Percentiles rank a stretch among this genome's conserved stretches.
Evolutionary conservation across 2,797 vertebrate species (phyloP).

Genomic region (Clarias laeviceps): DNA sequence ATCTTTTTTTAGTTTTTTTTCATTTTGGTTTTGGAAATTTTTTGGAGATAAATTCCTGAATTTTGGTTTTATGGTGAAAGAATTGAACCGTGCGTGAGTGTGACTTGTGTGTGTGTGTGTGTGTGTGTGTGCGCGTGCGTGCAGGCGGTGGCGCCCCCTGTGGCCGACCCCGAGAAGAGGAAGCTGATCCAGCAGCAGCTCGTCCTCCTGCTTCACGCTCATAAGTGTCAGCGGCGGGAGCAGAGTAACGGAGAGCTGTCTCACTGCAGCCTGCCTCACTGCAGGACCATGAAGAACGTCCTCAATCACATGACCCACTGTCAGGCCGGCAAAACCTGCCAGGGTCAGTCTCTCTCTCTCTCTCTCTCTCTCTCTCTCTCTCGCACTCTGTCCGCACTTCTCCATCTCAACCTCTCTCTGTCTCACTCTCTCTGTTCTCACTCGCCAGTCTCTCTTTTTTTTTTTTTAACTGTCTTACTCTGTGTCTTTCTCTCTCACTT

Average conservation of each 20-base stretch:
- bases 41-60: too few species aligned
- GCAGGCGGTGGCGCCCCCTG: constrained; percentile 83
- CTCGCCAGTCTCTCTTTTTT: too few species aligned
- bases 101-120: constrained; percentile 50
- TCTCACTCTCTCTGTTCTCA: too few species aligned
- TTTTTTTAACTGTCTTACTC: neutral
- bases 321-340: constrained; percentile 95
- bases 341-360: constrained; percentile 75
- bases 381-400: neutral
- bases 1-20: too few species aligned
- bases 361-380: neutral
- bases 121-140: constrained; percentile 76
- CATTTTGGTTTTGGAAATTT: too few species aligned
- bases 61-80: too few species aligned
- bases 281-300: constrained; percentile 99
- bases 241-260: constrained; percentile 86
- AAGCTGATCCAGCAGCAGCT: constrained; percentile 89
- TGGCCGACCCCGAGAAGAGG: constrained; percentile 86
- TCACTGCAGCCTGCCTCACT: constrained; percentile 91
- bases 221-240: constrained; percentile 88
- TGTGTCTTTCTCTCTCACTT: neutral
- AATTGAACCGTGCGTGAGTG: constrained; percentile 1
- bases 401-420: too few species aligned
- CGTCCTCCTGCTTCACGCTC: constrained; percentile 85
- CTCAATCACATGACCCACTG: constrained; percentile 99